These are phyloP conservation scores for Deladenus siricidicola DNA, from an alignment of 2,888 invertebrate species.

Conservation along the genomic window DNA sequence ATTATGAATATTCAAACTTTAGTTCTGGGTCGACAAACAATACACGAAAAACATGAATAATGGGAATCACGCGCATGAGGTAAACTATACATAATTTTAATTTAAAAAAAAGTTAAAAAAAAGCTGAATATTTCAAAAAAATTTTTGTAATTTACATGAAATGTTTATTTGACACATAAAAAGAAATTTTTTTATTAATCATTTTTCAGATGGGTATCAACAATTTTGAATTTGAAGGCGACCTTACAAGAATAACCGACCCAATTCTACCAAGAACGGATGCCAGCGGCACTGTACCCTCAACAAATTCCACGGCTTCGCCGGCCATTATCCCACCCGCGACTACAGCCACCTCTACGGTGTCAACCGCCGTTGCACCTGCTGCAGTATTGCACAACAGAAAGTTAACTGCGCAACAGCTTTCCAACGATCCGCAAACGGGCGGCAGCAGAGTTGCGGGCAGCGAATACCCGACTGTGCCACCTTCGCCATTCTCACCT, in stretches of 20 bases:
- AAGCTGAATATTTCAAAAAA: no score
- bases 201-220: no score
- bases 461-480: background rate
- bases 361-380: background rate
- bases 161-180: no score
- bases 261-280: background rate
- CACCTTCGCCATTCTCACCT: background rate
- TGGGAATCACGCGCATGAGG: background rate
- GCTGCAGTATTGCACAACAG: background rate
- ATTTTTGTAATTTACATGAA: no score
- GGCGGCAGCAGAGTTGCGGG: no score
- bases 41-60: constrained; percentile 26
- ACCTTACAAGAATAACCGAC: constrained; percentile 4
- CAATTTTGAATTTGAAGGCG: no score
- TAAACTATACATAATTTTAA: no score
- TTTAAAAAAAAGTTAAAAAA: no score
- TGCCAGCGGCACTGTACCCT: background rate
- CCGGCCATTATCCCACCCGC: background rate
- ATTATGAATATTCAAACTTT: constrained; percentile 5
- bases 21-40: constrained; percentile 51
- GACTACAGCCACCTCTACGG: background rate
- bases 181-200: no score
- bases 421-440: background rate
- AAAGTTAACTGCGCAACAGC: background rate
- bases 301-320: background rate